Conservation (phyloP, 2,797 vertebrate species). For the Cephalopachus bancanus region DNA sequence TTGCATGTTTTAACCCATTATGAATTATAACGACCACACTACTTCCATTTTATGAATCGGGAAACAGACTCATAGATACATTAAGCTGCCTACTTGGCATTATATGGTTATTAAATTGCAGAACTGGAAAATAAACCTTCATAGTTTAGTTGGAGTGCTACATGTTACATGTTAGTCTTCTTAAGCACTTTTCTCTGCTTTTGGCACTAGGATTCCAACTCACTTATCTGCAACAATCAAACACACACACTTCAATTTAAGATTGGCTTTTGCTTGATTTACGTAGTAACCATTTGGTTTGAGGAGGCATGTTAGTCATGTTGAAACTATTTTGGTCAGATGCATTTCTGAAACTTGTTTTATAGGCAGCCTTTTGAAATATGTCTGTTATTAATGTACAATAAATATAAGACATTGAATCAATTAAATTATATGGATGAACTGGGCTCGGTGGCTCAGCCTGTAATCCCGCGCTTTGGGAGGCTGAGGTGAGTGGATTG, state of each 20-base stretch:
- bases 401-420: not conserved
- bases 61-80: not conserved
- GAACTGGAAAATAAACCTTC: no score
- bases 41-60: not conserved
- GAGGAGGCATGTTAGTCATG: not conserved
- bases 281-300: not conserved
- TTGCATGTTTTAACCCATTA: not conserved
- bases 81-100: not conserved
- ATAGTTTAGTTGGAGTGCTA: fast-evolving
- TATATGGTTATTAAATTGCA: fast-evolving
- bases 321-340: not conserved
- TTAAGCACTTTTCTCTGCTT: not conserved
- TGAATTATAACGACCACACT: not conserved
- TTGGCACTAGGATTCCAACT: fast-evolving
- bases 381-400: not conserved
- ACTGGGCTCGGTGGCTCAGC: no score
- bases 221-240: not conserved
- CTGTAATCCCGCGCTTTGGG: no score
- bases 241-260: not conserved
- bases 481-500: no score
- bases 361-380: not conserved
- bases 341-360: not conserved
- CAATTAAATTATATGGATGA: not conserved
- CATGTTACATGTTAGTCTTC: fast-evolving
- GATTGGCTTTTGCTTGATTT: not conserved